Conservation (phyloP, 2,888 invertebrate genomes). For the Scaptomyza tumidula region DNA sequence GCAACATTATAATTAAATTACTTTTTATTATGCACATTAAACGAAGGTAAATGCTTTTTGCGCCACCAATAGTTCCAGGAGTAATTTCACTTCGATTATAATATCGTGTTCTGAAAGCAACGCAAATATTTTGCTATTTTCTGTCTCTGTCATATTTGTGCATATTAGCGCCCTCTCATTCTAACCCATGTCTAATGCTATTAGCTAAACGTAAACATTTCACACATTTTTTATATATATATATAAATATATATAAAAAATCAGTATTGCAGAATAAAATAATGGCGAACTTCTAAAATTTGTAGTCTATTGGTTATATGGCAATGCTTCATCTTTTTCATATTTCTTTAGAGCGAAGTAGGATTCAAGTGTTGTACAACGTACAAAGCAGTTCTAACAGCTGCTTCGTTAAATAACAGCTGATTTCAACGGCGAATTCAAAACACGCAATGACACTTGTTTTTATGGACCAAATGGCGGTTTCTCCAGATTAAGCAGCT, state of each 20-base stretch:
- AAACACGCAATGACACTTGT: neutral
- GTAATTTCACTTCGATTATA: neutral
- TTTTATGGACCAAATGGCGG: neutral
- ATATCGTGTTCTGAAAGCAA: neutral
- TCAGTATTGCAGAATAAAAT: neutral
- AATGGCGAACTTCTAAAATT: neutral
- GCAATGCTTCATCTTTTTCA: neutral
- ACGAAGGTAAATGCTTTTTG: neutral
- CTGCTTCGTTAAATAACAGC: neutral
- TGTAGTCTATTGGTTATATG: neutral
- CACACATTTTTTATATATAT: neutral
- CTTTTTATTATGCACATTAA: neutral
- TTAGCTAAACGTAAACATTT: neutral
- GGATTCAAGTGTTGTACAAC: neutral
- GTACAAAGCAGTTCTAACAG: neutral
- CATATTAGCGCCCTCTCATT: neutral
- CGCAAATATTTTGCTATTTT: neutral
- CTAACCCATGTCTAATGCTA: neutral
- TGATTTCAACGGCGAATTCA: neutral
- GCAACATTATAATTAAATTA: neutral
- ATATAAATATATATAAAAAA: neutral
- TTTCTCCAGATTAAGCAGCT: neutral
- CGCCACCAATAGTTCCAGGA: neutral
- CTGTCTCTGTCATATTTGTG: neutral
- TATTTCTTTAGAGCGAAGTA: neutral